Evolutionary conservation across 2,113 vertebrate genomes (phyloP).

Genomic region (Speoplatyrhinus poulsoni): DNA sequence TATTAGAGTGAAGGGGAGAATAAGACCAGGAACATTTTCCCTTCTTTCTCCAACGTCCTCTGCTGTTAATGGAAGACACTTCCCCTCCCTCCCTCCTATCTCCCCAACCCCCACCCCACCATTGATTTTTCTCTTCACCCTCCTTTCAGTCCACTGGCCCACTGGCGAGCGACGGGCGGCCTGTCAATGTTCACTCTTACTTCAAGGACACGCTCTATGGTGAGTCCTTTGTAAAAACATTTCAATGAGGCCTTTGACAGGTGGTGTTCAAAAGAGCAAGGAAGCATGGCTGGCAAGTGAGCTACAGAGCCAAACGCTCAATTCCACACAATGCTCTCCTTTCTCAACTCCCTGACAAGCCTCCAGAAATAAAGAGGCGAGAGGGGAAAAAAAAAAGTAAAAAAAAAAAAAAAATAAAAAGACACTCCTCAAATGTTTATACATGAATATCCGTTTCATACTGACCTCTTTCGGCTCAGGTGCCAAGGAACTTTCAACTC

Average conservation of each 20-base stretch:
- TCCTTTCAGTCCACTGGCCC: constrained; percentile 38
- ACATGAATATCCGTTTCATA: constrained; percentile 43
- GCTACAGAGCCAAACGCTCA: constrained; percentile 35
- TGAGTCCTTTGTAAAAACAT: constrained; percentile 59
- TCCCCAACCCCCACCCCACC: neutral
- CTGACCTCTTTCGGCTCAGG: constrained; percentile 39
- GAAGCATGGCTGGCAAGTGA: constrained; percentile 53
- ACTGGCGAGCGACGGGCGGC: constrained; percentile 42
- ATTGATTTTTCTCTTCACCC: constrained; percentile 39
- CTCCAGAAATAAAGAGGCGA: constrained; percentile 26
- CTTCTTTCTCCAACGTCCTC: constrained; percentile 22
- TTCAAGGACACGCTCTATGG: constrained; percentile 54
- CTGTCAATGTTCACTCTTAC: constrained; percentile 47
- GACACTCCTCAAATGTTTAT: constrained; percentile 44
- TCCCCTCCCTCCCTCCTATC: too few species aligned
- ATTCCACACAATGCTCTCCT: constrained; percentile 38
- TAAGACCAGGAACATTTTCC: constrained; percentile 4
- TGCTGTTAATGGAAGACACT: constrained; percentile 27
- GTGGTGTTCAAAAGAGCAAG: constrained; percentile 60
- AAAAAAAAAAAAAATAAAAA: constrained; percentile 16
- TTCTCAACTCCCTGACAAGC: constrained; percentile 39
- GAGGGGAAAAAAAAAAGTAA: neutral
- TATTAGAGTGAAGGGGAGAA: neutral
- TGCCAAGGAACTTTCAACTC: constrained; percentile 37
- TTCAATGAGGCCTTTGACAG: constrained; percentile 65